These are phyloP conservation scores for Diplazon laetatorius DNA, from an alignment of 2,888 invertebrate species.

Conservation along the genomic window DNA sequence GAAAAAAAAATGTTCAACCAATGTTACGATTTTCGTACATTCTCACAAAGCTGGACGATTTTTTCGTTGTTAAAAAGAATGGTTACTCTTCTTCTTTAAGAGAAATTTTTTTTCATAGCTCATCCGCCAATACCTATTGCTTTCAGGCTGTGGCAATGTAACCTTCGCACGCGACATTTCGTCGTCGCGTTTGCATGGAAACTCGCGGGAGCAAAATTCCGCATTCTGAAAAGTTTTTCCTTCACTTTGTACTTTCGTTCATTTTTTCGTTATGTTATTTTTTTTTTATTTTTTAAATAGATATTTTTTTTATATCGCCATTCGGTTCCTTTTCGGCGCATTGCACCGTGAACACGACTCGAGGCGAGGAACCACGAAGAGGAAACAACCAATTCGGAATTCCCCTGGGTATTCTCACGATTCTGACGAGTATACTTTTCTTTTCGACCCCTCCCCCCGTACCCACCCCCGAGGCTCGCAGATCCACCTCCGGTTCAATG, in stretches of 20 bases:
- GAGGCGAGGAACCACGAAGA: conserved; percentile 19
- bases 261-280: neutral
- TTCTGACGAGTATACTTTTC: conserved; percentile 25
- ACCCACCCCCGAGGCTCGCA: no score
- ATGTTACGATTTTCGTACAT: no score
- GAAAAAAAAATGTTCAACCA: no score
- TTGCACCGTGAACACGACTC: conserved; percentile 44
- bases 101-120: conserved; percentile 30
- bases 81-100: conserved; percentile 26
- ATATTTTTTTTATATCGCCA: conserved; percentile 19
- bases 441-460: conserved; percentile 34
- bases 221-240: conserved; percentile 14
- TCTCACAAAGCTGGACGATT: neutral
- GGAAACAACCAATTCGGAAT: conserved; percentile 59
- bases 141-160: conserved; percentile 2
- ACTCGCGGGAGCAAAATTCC: conserved; percentile 28
- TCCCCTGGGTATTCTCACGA: conserved; percentile 38
- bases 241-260: conserved; percentile 1
- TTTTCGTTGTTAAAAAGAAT: conserved; percentile 17
- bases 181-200: conserved; percentile 56
- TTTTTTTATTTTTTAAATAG: conserved; percentile 29
- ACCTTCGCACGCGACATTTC: conserved; percentile 18
- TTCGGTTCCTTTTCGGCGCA: conserved; percentile 46
- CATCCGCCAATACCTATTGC: conserved; percentile 36
- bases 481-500: conserved; percentile 9